phyloP scores from a whole-genome alignment of 2,888 invertebrate species.

The Lutraria lutraria region DNA sequence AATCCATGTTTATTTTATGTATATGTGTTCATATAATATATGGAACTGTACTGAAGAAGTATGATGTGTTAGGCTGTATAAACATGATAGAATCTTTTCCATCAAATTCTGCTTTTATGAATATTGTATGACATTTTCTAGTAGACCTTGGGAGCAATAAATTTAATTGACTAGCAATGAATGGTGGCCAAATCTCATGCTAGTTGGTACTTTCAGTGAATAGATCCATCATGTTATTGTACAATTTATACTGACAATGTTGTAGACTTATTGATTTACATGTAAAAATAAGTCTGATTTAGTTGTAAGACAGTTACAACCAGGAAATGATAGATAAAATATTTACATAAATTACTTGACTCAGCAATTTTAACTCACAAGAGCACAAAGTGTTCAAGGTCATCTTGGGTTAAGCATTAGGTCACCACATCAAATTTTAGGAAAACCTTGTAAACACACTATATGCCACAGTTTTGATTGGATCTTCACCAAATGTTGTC shows the following conservation, averaged over 20 bases:
- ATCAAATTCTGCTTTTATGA: slow-evolving; percentile 23
- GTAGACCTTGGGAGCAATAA: slow-evolving; percentile 28
- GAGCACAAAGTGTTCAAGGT: no score
- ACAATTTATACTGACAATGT: slow-evolving; percentile 6
- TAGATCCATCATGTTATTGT: not conserved
- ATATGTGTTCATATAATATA: no score
- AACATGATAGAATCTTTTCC: slow-evolving; percentile 10
- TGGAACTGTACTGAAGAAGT: not conserved
- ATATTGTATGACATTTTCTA: slow-evolving; percentile 27
- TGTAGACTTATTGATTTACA: not conserved
- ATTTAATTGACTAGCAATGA: slow-evolving; percentile 28
- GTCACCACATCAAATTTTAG: no score
- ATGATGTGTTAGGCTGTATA: not conserved
- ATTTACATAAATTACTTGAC: no score
- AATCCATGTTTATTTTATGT: no score
- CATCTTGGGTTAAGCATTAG: no score
- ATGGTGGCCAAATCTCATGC: slow-evolving; percentile 17
- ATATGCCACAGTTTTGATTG: no score
- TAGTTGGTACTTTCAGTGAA: not conserved
- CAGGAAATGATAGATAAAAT: no score
- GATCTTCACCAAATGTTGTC: no score
- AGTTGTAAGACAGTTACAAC: not conserved
- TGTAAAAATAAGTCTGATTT: not conserved
- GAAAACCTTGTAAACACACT: no score
- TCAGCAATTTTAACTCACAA: no score